Evolutionary conservation across 2,888 invertebrate genomes (phyloP), one percentile per base, ranked within the genome.

Genomic region (Thalpophila matura): DNA sequence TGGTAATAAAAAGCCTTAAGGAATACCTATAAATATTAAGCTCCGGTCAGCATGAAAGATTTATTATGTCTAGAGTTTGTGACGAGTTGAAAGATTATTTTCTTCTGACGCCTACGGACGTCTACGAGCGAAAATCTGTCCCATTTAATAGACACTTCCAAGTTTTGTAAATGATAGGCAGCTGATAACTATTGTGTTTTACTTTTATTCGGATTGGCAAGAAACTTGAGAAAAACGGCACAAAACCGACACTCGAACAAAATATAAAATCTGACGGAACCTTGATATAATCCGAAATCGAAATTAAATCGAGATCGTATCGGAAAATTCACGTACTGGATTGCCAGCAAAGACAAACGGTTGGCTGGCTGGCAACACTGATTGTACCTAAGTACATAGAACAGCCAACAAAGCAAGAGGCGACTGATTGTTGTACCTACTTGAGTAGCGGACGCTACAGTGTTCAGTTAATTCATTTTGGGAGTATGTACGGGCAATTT

Each of bases 381-480:
- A 61, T 56, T 72, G 61, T 55, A 50, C 31, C 20, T 42, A 31
- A 46, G 35, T 50, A 27, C 58, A 53, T 43, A 51, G 42, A 43
- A 31, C 55, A 14, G 24, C 7, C 31, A 54, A 73, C 62, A 74
- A 74, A 66, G 62, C 53, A 59, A 74, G 61, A 62, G 53, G 49
- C 49, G 42, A 43, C 26, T 55, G 45, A 26, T 46, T 71, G 75
- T 53, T 35, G 53, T 38, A 54, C 18, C 37, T 31, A 38, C 59
- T 74, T 56, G 62, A 67, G 56, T 38, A 57, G 33, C 16, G 31
- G 40, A 43, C 38, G 37, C 29, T 24, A 29, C 49, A 45, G n/a
- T 51, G 55, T 50, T 59, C 61, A 35, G 59, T 57, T 74, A 67
- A 75, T 75, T 75, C 47, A 71, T 60, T 74, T 71, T 50, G 35